Conservation (phyloP, 2,113 vertebrate species). For the Mustelus asterias region DNA sequence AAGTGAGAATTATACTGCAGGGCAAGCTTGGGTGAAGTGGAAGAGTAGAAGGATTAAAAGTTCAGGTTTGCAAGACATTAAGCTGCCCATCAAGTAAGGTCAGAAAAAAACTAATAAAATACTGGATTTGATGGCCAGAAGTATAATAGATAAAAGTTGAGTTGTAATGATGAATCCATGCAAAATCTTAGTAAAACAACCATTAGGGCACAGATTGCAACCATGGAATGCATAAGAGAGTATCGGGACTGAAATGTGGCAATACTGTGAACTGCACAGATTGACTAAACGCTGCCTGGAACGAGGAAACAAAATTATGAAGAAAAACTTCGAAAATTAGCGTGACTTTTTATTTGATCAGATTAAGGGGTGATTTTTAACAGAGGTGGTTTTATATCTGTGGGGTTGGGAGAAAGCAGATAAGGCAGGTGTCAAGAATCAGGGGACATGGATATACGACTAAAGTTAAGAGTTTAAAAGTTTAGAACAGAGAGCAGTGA, state of each 20-base stretch:
- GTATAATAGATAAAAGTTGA: background rate
- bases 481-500: background rate
- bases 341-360: background rate
- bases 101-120: background rate
- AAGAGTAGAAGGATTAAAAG: background rate
- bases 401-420: background rate
- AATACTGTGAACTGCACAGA: background rate
- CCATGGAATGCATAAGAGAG: background rate
- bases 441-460: background rate
- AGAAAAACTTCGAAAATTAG: background rate
- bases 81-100: background rate
- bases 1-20: no score
- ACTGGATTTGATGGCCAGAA: background rate
- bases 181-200: background rate
- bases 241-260: background rate
- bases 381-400: background rate
- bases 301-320: background rate
- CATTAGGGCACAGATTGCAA: background rate
- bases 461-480: background rate
- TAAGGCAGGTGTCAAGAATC: background rate
- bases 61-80: background rate
- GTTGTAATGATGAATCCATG: background rate
- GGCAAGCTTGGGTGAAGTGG: no score
- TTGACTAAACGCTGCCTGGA: background rate
- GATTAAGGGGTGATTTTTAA: background rate